A percentile compares a stretch with the other conserved stretches of the same genome.
These are phyloP conservation scores for Alfaro cultratus DNA, from an alignment of 2,797 vertebrate genomes.

Conservation along the genomic window DNA sequence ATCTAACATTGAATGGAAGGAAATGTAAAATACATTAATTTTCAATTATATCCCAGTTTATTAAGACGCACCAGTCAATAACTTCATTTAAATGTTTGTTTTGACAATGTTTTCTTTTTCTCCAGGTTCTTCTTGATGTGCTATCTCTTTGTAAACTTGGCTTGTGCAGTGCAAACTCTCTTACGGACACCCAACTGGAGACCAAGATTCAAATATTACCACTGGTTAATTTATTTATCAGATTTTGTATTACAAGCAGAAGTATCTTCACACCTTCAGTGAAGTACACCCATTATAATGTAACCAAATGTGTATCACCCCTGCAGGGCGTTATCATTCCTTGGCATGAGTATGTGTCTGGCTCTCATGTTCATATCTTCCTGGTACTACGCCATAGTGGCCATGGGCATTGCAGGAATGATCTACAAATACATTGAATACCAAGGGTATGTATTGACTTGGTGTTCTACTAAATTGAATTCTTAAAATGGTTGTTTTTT, in stretches of 20 bases:
- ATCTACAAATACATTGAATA: conserved; percentile 99
- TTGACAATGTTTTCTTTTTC: conserved; percentile 30
- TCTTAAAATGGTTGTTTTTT: conserved; percentile 7
- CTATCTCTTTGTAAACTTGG: conserved; percentile 98
- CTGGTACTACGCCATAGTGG: conserved; percentile 98
- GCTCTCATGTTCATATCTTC: conserved; percentile 99
- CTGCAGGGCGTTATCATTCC: conserved; percentile 92
- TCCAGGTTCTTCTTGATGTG: conserved; percentile 99
- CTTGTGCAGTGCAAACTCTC: conserved; percentile 97
- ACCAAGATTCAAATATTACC: conserved; percentile 96
- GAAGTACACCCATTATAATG: not conserved
- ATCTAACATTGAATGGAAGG: not conserved
- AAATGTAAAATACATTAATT: not conserved
- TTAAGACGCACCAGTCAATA: not conserved
- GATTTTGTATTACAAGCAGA: not conserved
- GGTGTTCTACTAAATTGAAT: not conserved
- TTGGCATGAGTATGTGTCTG: conserved; percentile 98
- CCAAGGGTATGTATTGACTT: conserved; percentile 88
- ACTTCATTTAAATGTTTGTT: not conserved
- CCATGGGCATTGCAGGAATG: conserved; percentile 97
- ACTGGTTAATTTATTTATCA: conserved; percentile 85
- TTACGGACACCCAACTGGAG: conserved; percentile 97
- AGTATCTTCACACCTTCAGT: not conserved
- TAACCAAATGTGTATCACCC: conserved; percentile 10
- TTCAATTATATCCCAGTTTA: not conserved